Conservation (phyloP, 2,113 vertebrate species). For the Gavia stellata region DNA sequence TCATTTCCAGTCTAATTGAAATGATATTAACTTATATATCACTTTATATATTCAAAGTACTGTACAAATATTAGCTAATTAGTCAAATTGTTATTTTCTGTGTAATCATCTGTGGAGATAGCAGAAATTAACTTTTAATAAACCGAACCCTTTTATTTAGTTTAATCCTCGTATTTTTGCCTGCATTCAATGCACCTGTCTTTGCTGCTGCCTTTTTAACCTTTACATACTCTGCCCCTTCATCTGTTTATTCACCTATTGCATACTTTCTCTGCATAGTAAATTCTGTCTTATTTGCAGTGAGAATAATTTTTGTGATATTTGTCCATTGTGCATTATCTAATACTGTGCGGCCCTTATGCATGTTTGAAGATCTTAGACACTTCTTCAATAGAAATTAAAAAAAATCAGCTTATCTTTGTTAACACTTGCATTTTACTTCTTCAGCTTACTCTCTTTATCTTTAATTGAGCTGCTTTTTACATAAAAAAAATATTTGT, state of each 20-base stretch:
- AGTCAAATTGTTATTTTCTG: constrained; percentile 59
- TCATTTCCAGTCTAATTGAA: constrained; percentile 59
- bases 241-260: not conserved
- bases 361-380: not conserved
- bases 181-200: not conserved
- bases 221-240: not conserved
- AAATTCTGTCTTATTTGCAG: not conserved
- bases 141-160: not conserved
- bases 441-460: not conserved
- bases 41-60: constrained; percentile 36
- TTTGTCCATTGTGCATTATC: not conserved
- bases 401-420: not conserved
- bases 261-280: not conserved
- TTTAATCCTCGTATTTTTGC: not conserved
- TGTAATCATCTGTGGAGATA: constrained; percentile 31
- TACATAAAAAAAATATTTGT: not conserved
- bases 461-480: constrained; percentile 28
- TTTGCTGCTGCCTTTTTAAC: not conserved
- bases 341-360: not conserved
- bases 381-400: not conserved
- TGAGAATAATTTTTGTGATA: not conserved
- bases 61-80: constrained; percentile 60
- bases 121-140: constrained; percentile 43
- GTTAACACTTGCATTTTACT: constrained; percentile 4
- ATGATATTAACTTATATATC: constrained; percentile 55